A percentile compares a stretch with the other conserved stretches of the same genome.
These are phyloP conservation scores for Xylocopa sonorina DNA, from an alignment of 1,140 invertebrate genomes.

Conservation along the genomic window DNA sequence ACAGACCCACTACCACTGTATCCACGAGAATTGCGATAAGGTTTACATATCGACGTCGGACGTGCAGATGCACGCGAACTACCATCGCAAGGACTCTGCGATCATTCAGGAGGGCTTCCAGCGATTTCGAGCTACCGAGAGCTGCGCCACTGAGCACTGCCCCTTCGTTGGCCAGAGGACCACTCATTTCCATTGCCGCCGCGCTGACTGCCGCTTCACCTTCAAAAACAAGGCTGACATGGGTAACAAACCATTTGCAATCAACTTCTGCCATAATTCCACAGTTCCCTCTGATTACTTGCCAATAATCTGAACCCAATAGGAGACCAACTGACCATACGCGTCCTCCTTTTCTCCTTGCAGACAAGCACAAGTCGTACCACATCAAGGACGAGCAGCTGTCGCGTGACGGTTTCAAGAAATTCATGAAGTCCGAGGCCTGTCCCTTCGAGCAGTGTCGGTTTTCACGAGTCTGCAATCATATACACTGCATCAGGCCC, in stretches of 20 bases:
- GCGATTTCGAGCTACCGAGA: conserved; percentile 94
- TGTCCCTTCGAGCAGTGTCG: conserved; percentile 95
- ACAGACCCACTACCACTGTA: conserved; percentile 99
- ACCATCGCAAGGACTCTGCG: conserved; percentile 98
- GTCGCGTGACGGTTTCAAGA: conserved; percentile 98
- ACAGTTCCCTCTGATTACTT: not conserved
- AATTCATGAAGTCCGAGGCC: conserved; percentile 98
- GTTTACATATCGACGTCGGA: conserved; percentile 99
- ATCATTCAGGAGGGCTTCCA: conserved; percentile 99
- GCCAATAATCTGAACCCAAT: too few relatives aligned
- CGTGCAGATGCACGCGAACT: conserved; percentile 99
- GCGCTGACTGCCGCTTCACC: conserved; percentile 94
- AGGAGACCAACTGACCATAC: not conserved
- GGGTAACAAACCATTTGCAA: conserved; percentile 86
- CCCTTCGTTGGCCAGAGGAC: conserved; percentile 97
- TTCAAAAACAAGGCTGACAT: conserved; percentile 99
- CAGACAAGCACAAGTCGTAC: conserved; percentile 99
- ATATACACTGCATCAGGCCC: conserved; percentile 98
- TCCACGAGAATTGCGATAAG: conserved; percentile 97
- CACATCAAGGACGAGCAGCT: conserved; percentile 99
- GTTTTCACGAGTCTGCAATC: conserved; percentile 97
- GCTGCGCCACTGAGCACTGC: conserved; percentile 93
- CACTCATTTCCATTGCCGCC: conserved; percentile 98
- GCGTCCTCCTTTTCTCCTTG: conserved; percentile 8
- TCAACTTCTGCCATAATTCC: not conserved